Conservation (phyloP, 2,797 vertebrate species). For the Pteropus rufus region DNA sequence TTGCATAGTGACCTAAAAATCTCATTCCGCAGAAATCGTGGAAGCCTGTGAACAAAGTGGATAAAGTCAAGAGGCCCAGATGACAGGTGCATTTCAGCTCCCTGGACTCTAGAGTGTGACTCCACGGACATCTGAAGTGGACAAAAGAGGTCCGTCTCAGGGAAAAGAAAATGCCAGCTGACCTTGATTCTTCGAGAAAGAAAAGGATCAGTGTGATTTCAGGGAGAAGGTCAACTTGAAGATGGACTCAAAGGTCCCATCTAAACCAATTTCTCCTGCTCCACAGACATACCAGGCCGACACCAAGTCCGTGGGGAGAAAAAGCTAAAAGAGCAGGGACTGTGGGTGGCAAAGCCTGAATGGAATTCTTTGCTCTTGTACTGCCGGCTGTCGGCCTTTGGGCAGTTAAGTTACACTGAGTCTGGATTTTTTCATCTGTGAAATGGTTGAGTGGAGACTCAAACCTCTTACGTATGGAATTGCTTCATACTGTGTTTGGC, state of each 20-base stretch:
- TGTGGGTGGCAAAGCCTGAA: not conserved
- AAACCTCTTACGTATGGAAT: not conserved
- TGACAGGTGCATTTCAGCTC: not conserved
- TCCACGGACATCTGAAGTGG: no score
- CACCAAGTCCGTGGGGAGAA: accelerated
- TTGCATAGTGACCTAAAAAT: not conserved
- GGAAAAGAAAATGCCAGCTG: not conserved
- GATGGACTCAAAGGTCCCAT: not conserved
- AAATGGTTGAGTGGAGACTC: not conserved
- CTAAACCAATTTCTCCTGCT: not conserved
- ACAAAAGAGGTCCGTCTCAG: not conserved
- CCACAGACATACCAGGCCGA: no score
- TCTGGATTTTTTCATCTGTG: not conserved
- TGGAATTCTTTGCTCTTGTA: not conserved
- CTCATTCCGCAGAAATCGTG: not conserved
- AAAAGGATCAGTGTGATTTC: not conserved
- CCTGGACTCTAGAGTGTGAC: accelerated
- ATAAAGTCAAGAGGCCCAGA: not conserved
- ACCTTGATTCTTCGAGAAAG: not conserved
- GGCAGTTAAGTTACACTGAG: not conserved
- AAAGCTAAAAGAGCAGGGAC: accelerated
- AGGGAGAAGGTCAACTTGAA: not conserved
- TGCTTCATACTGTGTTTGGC: not conserved
- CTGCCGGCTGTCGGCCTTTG: not conserved
- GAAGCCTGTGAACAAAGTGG: not conserved